Evolutionary conservation across 2,113 vertebrate genomes (phyloP), one percentile per base, ranked within the genome.

Genomic region (Natator depressus): DNA sequence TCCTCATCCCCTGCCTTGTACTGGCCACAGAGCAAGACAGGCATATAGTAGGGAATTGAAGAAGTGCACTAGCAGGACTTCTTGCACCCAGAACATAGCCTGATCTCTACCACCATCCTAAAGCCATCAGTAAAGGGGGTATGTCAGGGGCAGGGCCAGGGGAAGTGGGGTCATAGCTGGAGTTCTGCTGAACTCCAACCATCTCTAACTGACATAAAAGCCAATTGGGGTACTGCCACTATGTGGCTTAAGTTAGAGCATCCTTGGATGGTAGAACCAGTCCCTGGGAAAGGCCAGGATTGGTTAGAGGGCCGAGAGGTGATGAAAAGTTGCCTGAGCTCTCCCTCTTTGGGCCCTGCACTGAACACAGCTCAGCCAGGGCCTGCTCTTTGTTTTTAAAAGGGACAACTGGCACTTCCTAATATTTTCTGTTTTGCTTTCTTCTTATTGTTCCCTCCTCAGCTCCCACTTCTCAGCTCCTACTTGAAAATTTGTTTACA

Each of bases 71-170:
- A 54, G n/a, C 38, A 94, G 38, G 4, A 9, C 3, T 8, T 85
- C 24, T 10, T 35, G 46, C 8, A 49, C 50, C 49, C 31, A n/a
- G 31, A 13, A 8, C 78, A 91, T 38, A 87, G 5, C 1, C 13
- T 1, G 31, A 3, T 79, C 24, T 65, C 4, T 1, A n/a, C 50
- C 24, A 38, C 2, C 3, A 13, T 92, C 8, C 10, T 1, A 0
- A 10, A 84, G 31, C 2, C 12, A 8, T 31, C 19, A 51, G 51
- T 86, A 5, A 2, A 35, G 35, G 17, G 31, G 16, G 8, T 69
- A n/a, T n/a, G 16, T 69, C 4, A 19, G 31, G 14, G 3, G 8
- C 62, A 17, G 13, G 62, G 35, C 31, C 25, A 69, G 6, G 6
- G 92, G 35, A 80, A 81, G 46, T 8, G 2, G 19, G 14, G 78